Evolutionary conservation across 2,113 vertebrate species (phyloP).

Genomic region (Hystrix brachyura): DNA sequence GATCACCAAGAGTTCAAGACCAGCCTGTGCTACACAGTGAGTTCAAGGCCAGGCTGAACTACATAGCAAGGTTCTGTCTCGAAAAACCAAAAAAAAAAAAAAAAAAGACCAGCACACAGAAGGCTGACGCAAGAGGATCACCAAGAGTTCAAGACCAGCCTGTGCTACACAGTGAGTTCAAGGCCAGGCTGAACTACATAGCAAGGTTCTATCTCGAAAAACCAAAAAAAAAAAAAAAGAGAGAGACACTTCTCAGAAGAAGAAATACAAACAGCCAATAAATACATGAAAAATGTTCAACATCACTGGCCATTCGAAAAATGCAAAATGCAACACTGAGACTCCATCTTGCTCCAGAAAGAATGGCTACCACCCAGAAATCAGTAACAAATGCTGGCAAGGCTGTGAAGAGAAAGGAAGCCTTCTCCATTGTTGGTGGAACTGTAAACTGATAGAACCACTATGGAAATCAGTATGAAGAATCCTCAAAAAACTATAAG

Average conservation of each 20-base stretch:
- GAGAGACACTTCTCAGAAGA: not conserved
- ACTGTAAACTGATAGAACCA: not conserved
- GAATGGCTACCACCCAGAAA: not conserved
- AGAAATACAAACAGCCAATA: not conserved
- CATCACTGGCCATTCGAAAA: not conserved
- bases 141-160: not conserved
- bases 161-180: too few relatives aligned
- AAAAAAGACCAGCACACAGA: not conserved
- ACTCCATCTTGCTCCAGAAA: not conserved
- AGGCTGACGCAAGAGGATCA: not conserved
- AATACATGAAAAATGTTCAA: not conserved
- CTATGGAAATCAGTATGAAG: not conserved
- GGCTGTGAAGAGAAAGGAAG: not conserved
- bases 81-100: not conserved
- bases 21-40: not conserved
- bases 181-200: not conserved
- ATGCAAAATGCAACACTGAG: not conserved
- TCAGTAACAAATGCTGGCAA: not conserved
- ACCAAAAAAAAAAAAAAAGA: not conserved
- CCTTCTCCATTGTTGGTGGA: not conserved
- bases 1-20: not conserved
- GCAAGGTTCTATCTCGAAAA: not conserved
- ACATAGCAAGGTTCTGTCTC: not conserved
- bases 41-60: not conserved
- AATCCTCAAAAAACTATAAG: not conserved